Conservation (phyloP, 2,113 vertebrate genomes). For the Dermatemys mawii region DNA sequence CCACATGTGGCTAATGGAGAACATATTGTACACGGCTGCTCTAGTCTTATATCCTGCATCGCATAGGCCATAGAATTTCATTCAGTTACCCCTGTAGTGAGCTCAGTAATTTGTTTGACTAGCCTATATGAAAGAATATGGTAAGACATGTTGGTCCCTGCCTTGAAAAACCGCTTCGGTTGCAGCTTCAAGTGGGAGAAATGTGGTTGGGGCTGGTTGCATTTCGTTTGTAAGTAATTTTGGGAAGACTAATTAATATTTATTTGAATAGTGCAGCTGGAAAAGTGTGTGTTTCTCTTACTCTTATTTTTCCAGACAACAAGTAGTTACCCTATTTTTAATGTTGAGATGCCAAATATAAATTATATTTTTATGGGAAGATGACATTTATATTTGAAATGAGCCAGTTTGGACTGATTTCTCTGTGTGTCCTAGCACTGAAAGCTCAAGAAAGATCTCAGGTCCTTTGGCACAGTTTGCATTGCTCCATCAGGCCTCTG, state of each 20-base stretch:
- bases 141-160: accelerated
- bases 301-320: not conserved
- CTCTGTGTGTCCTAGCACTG: not conserved
- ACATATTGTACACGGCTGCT: no score
- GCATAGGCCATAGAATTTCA: not conserved
- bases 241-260: conserved; percentile 16
- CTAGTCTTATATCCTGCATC: not conserved
- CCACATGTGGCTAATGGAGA: no score
- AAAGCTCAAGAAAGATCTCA: conserved; percentile 9
- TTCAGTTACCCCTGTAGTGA: not conserved
- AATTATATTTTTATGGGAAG: conserved; percentile 7
- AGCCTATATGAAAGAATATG: not conserved
- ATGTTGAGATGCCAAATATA: not conserved
- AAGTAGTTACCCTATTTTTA: conserved; percentile 30
- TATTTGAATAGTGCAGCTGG: not conserved
- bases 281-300: not conserved
- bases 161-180: not conserved
- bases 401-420: conserved; percentile 38
- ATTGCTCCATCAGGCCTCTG: not conserved
- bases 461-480: conserved; percentile 11
- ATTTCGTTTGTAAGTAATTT: not conserved
- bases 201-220: not conserved
- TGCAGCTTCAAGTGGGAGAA: not conserved
- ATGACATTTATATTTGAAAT: not conserved
- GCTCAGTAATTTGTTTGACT: not conserved